A percentile compares a stretch with the other conserved stretches of the same genome.
phyloP scores from a whole-genome alignment of 1,140 invertebrate genomes.

The Drosophila leontia region DNA sequence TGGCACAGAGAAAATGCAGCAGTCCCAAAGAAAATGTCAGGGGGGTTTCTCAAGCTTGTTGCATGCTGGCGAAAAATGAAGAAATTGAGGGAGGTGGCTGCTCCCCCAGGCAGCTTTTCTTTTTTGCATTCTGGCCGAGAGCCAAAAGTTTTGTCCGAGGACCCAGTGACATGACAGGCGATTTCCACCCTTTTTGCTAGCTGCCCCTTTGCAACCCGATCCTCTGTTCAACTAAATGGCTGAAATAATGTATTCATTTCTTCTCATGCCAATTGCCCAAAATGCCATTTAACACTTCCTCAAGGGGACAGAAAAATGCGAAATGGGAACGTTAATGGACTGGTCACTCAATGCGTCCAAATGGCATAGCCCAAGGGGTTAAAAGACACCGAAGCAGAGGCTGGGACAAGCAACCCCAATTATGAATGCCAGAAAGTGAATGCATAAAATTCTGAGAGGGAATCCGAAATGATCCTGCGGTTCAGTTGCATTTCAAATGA shows the following conservation, averaged over 20 bases:
- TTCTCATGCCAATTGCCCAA: conserved; percentile 44
- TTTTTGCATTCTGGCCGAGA: conserved; percentile 59
- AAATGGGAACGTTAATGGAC: conserved; percentile 55
- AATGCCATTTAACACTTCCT: conserved; percentile 47
- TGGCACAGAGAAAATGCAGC: conserved; percentile 42
- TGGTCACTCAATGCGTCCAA: conserved; percentile 45
- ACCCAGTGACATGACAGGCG: conserved; percentile 53
- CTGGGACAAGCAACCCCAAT: conserved; percentile 18
- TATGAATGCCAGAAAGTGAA: conserved; percentile 26
- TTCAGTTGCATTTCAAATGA: conserved; percentile 20
- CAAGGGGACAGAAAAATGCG: conserved; percentile 23
- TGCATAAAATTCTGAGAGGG: conserved; percentile 8
- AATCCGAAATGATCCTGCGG: conserved; percentile 15
- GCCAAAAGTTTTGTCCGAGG: conserved; percentile 62
- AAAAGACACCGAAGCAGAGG: not conserved
- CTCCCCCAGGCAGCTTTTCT: conserved; percentile 21
- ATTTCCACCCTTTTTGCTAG: conserved; percentile 14
- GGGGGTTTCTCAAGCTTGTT: not conserved
- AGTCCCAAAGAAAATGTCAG: conserved; percentile 9
- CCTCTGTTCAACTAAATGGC: conserved; percentile 31
- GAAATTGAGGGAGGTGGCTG: conserved; percentile 2
- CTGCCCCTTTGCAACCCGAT: not conserved
- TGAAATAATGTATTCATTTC: conserved; percentile 55
- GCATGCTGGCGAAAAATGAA: conserved; percentile 15
- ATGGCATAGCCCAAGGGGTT: conserved; percentile 14